Percentiles rank a stretch among this genome's conserved stretches.
phyloP scores from a whole-genome alignment of 1,140 invertebrate species.

The Lysiphlebus fabarum region DNA sequence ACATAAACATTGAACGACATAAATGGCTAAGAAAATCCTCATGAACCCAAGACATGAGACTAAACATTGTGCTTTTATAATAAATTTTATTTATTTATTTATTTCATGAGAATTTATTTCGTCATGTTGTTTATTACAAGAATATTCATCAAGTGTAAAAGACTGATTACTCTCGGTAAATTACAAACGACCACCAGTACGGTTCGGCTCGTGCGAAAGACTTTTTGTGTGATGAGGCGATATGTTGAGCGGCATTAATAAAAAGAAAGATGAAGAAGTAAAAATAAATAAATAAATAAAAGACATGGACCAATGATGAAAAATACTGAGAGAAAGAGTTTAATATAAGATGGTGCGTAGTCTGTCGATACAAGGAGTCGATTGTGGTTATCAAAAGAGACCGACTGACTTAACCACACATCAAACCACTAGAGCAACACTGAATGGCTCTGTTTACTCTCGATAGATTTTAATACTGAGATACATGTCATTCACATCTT shows the following conservation, averaged over 20 bases:
- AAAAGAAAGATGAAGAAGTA: constrained; percentile 37
- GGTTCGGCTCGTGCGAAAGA: constrained; percentile 8
- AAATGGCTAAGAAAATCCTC: not conserved
- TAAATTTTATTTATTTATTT: too few species aligned
- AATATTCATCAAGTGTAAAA: too few species aligned
- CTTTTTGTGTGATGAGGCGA: constrained; percentile 45
- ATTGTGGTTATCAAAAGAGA: constrained; percentile 45
- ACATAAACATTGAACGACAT: constrained; percentile 44
- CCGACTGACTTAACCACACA: constrained; percentile 33
- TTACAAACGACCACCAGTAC: constrained; percentile 2
- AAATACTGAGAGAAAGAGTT: not conserved
- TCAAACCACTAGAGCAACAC: constrained; percentile 19
- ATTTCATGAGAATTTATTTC: not conserved
- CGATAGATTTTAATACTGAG: constrained; percentile 52
- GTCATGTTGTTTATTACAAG: too few species aligned
- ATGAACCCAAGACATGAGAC: too few species aligned
- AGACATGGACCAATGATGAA: not conserved
- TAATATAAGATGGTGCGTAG: constrained; percentile 20
- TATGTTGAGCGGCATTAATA: constrained; percentile 43
- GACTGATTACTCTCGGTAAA: not conserved
- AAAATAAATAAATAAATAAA: too few species aligned
- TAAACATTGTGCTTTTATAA: too few species aligned
- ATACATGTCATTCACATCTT: constrained; percentile 44
- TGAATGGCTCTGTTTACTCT: constrained; percentile 50
- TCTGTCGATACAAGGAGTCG: constrained; percentile 52